These are phyloP conservation scores for Eupristina koningsbergeri DNA, from an alignment of 1,140 invertebrate genomes.

Conservation along the genomic window DNA sequence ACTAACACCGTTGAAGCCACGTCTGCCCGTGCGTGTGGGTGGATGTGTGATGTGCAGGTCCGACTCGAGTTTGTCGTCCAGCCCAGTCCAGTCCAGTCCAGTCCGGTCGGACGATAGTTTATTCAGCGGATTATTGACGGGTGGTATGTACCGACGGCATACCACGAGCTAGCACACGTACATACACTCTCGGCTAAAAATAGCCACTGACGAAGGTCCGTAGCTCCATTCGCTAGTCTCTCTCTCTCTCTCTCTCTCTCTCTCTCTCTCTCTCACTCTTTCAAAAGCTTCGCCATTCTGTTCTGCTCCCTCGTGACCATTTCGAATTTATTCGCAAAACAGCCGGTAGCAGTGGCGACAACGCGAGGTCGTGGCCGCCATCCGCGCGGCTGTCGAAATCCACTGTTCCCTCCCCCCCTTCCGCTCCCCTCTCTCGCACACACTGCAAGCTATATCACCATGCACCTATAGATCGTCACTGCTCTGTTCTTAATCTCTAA, in stretches of 20 bases:
- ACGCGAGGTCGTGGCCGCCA: slow-evolving; percentile 17
- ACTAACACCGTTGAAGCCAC: neutral
- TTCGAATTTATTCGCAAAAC: slow-evolving; percentile 48
- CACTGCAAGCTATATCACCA: no score
- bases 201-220: slow-evolving; percentile 65
- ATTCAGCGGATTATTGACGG: slow-evolving; percentile 74
- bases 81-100: neutral
- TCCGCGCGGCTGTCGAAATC: neutral
- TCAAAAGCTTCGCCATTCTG: slow-evolving; percentile 27
- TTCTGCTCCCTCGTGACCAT: slow-evolving; percentile 52
- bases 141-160: slow-evolving; percentile 59
- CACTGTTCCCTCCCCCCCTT: neutral
- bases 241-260: slow-evolving; percentile 41
- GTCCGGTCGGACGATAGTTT: slow-evolving; percentile 66
- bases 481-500: neutral
- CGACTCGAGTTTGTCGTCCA: no score
- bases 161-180: slow-evolving; percentile 40
- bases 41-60: neutral
- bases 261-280: slow-evolving; percentile 14
- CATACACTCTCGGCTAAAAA: slow-evolving; percentile 67
- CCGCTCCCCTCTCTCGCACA: no score
- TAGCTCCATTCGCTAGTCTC: slow-evolving; percentile 26
- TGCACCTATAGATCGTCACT: neutral
- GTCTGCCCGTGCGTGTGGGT: no score
- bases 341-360: slow-evolving; percentile 42